A percentile compares a stretch with the other conserved stretches of the same genome.
Evolutionary conservation across 2,888 invertebrate genomes (phyloP).

Genomic region (Drosophila buzzatii): DNA sequence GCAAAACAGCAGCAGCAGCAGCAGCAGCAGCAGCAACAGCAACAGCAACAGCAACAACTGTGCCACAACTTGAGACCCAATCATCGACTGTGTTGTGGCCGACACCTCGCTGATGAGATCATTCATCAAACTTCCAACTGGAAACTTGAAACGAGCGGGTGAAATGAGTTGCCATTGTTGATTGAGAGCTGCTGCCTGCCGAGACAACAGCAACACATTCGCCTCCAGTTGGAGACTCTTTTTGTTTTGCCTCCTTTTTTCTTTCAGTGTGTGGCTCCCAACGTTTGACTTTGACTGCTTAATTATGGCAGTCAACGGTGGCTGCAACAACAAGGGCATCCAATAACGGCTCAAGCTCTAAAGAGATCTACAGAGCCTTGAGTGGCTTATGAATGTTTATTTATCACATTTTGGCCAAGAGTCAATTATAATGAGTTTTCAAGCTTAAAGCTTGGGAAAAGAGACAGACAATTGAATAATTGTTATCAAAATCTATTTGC

Average conservation of each 20-base stretch:
- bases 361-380: constrained; percentile 6
- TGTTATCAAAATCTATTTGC: neutral
- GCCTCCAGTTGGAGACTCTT: constrained; percentile 26
- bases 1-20: constrained; percentile 27
- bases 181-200: constrained; percentile 47
- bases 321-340: constrained; percentile 41
- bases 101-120: constrained; percentile 84
- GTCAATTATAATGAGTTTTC: constrained; percentile 2
- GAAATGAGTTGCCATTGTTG: constrained; percentile 83
- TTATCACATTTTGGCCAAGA: constrained; percentile 7
- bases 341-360: constrained; percentile 15
- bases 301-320: constrained; percentile 63
- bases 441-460: constrained; percentile 4
- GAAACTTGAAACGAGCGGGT: constrained; percentile 52
- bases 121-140: constrained; percentile 76
- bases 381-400: constrained; percentile 16
- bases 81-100: constrained; percentile 69
- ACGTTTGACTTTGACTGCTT: constrained; percentile 70
- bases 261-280: constrained; percentile 42
- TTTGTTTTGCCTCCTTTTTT: constrained; percentile 4
- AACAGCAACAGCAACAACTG: constrained; percentile 4
- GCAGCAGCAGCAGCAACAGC: constrained; percentile 17
- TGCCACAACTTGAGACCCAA: constrained; percentile 48
- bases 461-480: neutral
- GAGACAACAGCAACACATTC: constrained; percentile 38